These are phyloP conservation scores for Sialis fuliginosa DNA, from an alignment of 2,888 invertebrate genomes.

Conservation along the genomic window DNA sequence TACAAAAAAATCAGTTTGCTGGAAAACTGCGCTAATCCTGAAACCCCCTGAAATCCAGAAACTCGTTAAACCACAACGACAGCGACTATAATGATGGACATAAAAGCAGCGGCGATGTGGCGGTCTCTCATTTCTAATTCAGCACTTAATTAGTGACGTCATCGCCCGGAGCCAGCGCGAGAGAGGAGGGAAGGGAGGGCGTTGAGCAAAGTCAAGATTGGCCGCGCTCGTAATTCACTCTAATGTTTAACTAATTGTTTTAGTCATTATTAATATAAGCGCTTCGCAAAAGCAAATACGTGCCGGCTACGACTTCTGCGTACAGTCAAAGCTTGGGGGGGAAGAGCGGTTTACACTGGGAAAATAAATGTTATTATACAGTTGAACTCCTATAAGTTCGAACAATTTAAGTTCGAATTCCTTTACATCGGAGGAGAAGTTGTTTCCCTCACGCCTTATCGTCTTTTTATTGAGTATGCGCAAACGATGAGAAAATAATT, in stretches of 20 bases:
- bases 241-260: conserved; percentile 28
- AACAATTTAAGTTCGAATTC: no score
- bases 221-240: conserved; percentile 21
- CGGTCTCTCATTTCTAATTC: conserved; percentile 19
- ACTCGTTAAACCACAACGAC: no score
- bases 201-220: neutral
- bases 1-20: no score
- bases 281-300: conserved; percentile 16
- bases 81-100: no score
- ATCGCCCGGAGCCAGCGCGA: neutral
- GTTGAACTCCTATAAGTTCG: no score
- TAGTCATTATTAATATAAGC: conserved; percentile 24
- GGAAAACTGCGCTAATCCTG: no score
- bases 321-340: neutral
- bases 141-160: conserved; percentile 20
- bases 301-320: conserved; percentile 6
- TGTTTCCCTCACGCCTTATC: no score
- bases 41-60: no score
- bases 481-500: no score
- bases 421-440: no score
- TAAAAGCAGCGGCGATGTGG: neutral
- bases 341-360: neutral
- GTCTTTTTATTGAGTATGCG: no score
- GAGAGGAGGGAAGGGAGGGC: neutral
- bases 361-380: neutral